Evolutionary conservation across 2,888 invertebrate genomes (phyloP), one percentile per base, ranked within the genome.

Genomic region (Prenolepis imparis): DNA sequence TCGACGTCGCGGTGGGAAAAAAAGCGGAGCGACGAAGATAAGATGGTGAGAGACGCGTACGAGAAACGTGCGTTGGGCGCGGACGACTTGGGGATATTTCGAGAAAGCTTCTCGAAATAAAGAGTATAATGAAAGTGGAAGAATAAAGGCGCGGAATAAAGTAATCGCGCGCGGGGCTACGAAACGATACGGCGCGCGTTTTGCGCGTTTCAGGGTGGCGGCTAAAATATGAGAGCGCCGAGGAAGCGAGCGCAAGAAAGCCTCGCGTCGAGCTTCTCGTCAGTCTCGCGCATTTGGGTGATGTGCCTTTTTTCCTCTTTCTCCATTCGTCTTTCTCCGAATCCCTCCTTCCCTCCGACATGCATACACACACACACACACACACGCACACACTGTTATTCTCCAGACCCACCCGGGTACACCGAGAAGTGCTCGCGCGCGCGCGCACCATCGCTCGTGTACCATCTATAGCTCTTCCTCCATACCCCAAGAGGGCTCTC

Each of bases 391-490:
- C n/a, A 67, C 9, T 48, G 52, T 36, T 39, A 36, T 63, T 82
- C 67, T 52, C 61, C 61, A 66, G 52, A 48, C 41, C 36, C 73
- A 80, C 80, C 70, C 61, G 63, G 63, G 48, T 32, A 39, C 61
- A 81, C 72, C 12, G 73, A 61, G 44, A 21, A 57, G 41, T 36
- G 36, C 74, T 63, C 73, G 75, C 74, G 64, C 77, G 28, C 75
- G 24, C 66, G 28, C 66, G n/a, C 64, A n/a, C 3, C 28, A 28
- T 28, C 28, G 74, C 48, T 39, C 83, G 73, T 80, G 77, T 86
- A 83, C 84, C 85, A 86, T 86, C 86, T 86, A 86, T 86, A 89
- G 82, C 86, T 85, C 74, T 87, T 82, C 86, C 82, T 86, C 83
- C 83, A 85, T 87, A 87, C 81, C 85, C 85, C 88, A 85, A 88